Evolutionary conservation across 1,140 invertebrate genomes (phyloP), one percentile per base, ranked within the genome.

Genomic region (Trialeurodes vaporariorum): DNA sequence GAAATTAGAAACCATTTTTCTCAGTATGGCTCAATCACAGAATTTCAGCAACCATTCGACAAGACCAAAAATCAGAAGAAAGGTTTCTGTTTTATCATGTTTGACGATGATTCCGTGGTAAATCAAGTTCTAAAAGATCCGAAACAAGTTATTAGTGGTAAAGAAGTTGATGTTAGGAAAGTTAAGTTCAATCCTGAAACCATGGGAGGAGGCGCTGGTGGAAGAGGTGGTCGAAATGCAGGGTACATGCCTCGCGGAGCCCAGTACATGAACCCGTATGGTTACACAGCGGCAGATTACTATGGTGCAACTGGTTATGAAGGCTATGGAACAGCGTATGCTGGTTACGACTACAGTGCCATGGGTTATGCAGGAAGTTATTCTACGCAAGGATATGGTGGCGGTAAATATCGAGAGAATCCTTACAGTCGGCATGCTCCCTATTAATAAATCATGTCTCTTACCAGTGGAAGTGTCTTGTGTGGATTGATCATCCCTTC

Each of bases 41-140:
- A 87, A 70, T 74, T 88, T 22, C 86, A 88, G 73, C 79, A 85
- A n/a, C 86, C 87, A n/a, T 86, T 85, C 72, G 86, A 88, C 74
- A 87, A 87, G 73, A 80, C 81, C 69, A 87, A 87, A 73, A 87
- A 87, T 72, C 84, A 86, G 64, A 77, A 85, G 27, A 83, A 85
- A 70, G 83, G 83, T 2, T 87, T 86, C 71, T 86, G 85, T 72
- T 87, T 87, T 72, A 82, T 87, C 49, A 85, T 85, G 0, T 87
- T 86, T 73, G 85, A 86, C 61, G 82, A 83, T 2, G 83, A 83
- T 68, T 81, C 85, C 62, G 82, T 85, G 1, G 85, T 84, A 5
- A 83, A 85, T 70, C 81, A 84, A 67, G 77, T 85, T n/a, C 74
- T 86, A 23, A 84, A 85, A 68, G 80, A 82, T 34, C 81, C 83